Evolutionary conservation across 1,140 invertebrate species (phyloP), one percentile per base, ranked within the genome.

Genomic region (Heterodera schachtii): DNA sequence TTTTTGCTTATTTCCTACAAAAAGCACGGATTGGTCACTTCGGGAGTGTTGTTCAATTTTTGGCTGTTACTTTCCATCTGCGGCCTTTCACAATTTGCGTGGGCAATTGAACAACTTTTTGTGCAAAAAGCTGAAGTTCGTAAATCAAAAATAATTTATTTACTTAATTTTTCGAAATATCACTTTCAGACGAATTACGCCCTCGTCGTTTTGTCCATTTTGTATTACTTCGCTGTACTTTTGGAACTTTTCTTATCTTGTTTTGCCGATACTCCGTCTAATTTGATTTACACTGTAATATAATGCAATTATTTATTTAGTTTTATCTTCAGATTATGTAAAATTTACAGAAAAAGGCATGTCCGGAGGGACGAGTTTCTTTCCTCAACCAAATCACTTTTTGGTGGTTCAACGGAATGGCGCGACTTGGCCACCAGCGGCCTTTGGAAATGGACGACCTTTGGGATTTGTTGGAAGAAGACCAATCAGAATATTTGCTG

Each of bases 341-440:
- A 77, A 77, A 46, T 67, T 79, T 82, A 75, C 13, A 83, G 82
- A 46, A 83, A 77, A 94, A 93, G 85, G 93, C 94, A 87, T 66
- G 77, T 11, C 97, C 97, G 73, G 96, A 98, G 90, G 91, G 92
- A 75, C 90, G 91, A 75, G 92, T 95, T 57, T 95, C 96, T 41
- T 98, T 97, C 90, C 92, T 96, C 31, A 96, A 95, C 43, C 93
- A 93, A 80, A 91, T 98, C 2, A 93, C 94, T 0, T 98, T 96
- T 90, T 93, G 93, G 77, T 99, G 97, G 97, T 97, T 98, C 90
- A 94, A 96, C 90, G 77, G 87, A 87, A 90, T 90, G 81, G 90
- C 90, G 66, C 78, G 4, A n/a, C 78, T 81, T n/a, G 87, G 86
- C 60, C 78, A 88, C 77, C 80, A 81, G 60, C 73, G 84, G 67